phyloP scores from a whole-genome alignment of 2,797 vertebrate species.

The Clarias fuscus region DNA sequence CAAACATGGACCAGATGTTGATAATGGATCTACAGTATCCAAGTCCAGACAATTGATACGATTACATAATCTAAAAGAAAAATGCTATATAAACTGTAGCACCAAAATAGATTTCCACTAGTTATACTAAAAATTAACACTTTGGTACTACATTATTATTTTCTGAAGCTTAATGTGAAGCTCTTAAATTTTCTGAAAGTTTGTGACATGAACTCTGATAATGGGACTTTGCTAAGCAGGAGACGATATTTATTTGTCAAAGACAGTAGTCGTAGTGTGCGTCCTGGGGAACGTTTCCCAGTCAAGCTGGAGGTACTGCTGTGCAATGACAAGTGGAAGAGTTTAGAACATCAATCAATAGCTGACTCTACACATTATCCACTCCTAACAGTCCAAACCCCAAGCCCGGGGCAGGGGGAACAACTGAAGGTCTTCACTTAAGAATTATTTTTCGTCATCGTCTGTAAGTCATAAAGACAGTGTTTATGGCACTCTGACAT shows the following conservation, averaged over 20 bases:
- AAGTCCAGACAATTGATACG: not conserved
- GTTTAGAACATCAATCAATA: constrained; percentile 69
- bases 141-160: not conserved
- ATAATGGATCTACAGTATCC: not conserved
- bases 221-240: not conserved
- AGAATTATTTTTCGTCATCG: constrained; percentile 6
- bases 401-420: constrained; percentile 30
- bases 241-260: constrained; percentile 48
- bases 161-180: not conserved
- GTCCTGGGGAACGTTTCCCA: constrained; percentile 54
- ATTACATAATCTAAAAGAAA: not conserved
- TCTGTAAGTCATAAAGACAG: constrained; percentile 28
- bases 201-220: not conserved
- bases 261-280: not conserved
- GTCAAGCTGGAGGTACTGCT: constrained; percentile 54
- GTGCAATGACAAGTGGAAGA: constrained; percentile 60
- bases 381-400: constrained; percentile 50
- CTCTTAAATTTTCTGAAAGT: not conserved
- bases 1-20: not conserved
- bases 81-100: not conserved
- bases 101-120: not conserved
- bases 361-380: constrained; percentile 35
- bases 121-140: not conserved
- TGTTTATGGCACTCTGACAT: not conserved
- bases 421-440: constrained; percentile 16